Base-by-base conservation (phyloP, 2,888 invertebrate genomes). In the Encarsia formosa region DNA sequence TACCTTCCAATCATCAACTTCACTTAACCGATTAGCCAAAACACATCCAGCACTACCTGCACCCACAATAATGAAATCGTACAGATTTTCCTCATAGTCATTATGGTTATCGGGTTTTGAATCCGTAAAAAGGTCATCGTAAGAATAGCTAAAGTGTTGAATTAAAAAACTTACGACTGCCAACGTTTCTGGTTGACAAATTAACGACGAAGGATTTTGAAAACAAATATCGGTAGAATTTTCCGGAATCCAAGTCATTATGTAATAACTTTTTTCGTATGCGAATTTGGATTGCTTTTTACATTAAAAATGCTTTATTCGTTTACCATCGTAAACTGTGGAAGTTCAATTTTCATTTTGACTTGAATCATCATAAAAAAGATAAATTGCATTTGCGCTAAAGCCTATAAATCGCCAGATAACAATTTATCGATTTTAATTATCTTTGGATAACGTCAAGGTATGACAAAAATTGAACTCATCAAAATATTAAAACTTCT, bases 31-130 rank as follows among this genome's bases (percentile, higher is more conserved):
- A 50, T 73, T 69, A 2, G 78, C 78, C 5, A 79, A 59, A 24
- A 78, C 75, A 8, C 77, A 70, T 11, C 79, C 79, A 9, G 77
- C 68, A 2, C 75, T 66, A n/a, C 77, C 78, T n/a, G 26, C 26
- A 8, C 26, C 26, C 6, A 26, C n/a, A 32, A n/a, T n/a, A 5
- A 9, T 32, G 15, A 13, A 71, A 75, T 2, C 76, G 11, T 19
- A 19, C 20, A 20, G 22, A 5, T 38, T 4, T 9, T 4, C 20
- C 8, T 20, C 20, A 2, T 38, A 2, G 18, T 3, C 15, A 4
- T 16, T 8, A n/a, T 18, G 18, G 20, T 38, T 38, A 9, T 5
- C 9, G 8, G 11, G 3, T 20, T n/a, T 9, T 8, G 18, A 19
- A 20, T 38, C 38, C 8, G 13, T 38, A 11, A 19, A 38, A 20